A percentile compares a stretch with the other conserved stretches of the same genome.
Evolutionary conservation across 1,140 invertebrate genomes (phyloP).

Genomic region (Penaeus chinensis): DNA sequence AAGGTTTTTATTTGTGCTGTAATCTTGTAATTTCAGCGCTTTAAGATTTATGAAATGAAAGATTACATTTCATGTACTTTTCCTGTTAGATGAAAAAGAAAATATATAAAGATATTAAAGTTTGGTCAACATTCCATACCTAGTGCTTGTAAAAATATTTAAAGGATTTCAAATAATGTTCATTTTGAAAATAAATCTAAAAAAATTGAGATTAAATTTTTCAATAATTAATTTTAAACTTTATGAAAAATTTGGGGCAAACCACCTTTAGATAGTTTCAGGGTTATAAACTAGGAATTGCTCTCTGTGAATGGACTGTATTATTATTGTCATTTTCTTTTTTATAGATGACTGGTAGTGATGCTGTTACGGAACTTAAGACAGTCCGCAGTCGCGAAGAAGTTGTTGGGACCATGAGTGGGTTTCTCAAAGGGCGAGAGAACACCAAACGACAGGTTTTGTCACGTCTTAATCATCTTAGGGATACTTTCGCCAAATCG

Average conservation of each 20-base stretch:
- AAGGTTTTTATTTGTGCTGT: too few relatives aligned
- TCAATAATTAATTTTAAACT: too few relatives aligned
- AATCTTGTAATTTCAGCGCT: too few relatives aligned
- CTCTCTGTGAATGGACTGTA: not conserved
- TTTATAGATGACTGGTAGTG: constrained; percentile 66
- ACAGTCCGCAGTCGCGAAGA: constrained; percentile 80
- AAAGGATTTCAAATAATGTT: too few relatives aligned
- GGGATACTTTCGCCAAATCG: constrained; percentile 83
- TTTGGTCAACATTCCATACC: too few relatives aligned
- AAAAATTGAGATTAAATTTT: too few relatives aligned
- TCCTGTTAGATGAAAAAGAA: too few relatives aligned
- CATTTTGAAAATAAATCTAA: too few relatives aligned
- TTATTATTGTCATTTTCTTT: constrained; percentile 16
- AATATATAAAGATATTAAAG: too few relatives aligned
- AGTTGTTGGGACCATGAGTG: constrained; percentile 81
- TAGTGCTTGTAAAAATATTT: too few relatives aligned
- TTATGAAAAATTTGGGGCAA: not conserved
- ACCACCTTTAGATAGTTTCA: not conserved
- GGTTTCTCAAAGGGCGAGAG: constrained; percentile 79
- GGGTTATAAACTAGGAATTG: not conserved
- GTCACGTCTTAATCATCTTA: constrained; percentile 80
- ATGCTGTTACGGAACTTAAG: constrained; percentile 72
- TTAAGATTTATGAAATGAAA: not conserved
- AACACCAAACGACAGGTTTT: constrained; percentile 79
- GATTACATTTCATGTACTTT: not conserved